Percentiles rank a stretch among this genome's conserved stretches.
Evolutionary conservation across 2,797 vertebrate species (phyloP).

Genomic region (Poecilia velifera): DNA sequence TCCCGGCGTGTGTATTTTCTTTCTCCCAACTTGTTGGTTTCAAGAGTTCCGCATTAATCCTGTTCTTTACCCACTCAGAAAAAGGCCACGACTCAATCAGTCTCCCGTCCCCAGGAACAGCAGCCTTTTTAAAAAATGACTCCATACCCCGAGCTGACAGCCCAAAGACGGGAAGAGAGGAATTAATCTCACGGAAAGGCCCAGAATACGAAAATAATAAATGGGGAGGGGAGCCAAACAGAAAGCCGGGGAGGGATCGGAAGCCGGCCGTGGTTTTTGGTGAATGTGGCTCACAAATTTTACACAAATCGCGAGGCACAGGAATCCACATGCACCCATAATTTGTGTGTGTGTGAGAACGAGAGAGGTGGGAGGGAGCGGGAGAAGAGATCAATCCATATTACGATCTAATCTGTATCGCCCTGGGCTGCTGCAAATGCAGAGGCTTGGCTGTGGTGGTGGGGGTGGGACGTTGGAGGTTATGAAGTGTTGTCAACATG

Average conservation of each 20-base stretch:
- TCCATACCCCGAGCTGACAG: conserved; percentile 72
- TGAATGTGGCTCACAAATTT: conserved; percentile 51
- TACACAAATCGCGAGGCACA: conserved; percentile 60
- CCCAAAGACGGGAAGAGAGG: conserved; percentile 71
- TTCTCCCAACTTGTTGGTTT: conserved; percentile 45
- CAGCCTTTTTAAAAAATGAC: conserved; percentile 72
- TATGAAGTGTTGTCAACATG: conserved; percentile 76
- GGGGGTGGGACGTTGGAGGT: conserved; percentile 17
- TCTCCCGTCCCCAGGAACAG: conserved; percentile 65
- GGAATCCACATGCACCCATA: conserved; percentile 20
- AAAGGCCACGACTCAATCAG: conserved; percentile 63
- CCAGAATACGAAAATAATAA: conserved; percentile 54
- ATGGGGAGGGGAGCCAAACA: conserved; percentile 23
- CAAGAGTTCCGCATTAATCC: conserved; percentile 75
- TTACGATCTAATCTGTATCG: conserved; percentile 78
- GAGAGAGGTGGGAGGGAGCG: conserved; percentile 58
- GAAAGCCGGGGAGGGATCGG: conserved; percentile 33
- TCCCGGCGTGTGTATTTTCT: conserved; percentile 24
- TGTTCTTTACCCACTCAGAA: conserved; percentile 70
- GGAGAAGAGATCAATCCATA: conserved; percentile 72
- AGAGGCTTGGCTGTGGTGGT: conserved; percentile 28
- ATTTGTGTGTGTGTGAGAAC: conserved; percentile 52
- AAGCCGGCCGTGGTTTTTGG: conserved; percentile 46
- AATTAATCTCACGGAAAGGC: conserved; percentile 67
- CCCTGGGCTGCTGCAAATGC: conserved; percentile 53